Base-by-base conservation (phyloP, 2,797 vertebrate genomes). In the Ctenochaetus hawaiiensis region DNA sequence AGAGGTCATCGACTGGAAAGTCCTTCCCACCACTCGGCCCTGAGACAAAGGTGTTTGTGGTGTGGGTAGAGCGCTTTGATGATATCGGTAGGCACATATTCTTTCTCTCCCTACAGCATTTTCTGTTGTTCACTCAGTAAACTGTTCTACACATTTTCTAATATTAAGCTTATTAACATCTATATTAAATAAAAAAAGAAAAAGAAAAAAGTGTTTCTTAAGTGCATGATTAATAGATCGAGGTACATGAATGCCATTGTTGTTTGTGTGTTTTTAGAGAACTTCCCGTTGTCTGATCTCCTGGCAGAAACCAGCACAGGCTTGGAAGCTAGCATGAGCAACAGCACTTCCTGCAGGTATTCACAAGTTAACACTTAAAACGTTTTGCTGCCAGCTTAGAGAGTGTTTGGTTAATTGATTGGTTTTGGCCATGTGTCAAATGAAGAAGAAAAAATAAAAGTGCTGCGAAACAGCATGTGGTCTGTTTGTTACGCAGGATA, bases 61-160 rank as follows among this genome's bases (percentile, higher is more conserved):
- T 98, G 57, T 99, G 98, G 98, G 96, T 98, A 82, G 98, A 99
- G 63, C 96, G 97, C 78, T 98, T 97, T 14, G 97, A 99, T 89
- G 98, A 99, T 81, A 97, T 99, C 66, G 98, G 98, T 99, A 95
- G 72, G 86, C 16, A 53, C n/a, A 20, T 8, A 39, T 14, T 49
- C 26, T 20, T 0, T 53, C 49, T 30, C 1, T 20, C 45, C 49
- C 43, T 43, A 8, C 13, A 41, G 4, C 16, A 44, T 30, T 34
- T 74, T 60, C 34, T 62, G 23, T 45, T 30, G 2, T 26, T 26
- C n/a, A 54, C 16, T 17, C 5, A 30, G 1, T 53, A 43, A 7
- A 22, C 60, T 73, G 10, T 14, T 44, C 1, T 5, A 8, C 34
- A 6, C 66, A 54, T 20, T 0, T 68, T 69, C n/a, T 6, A 13